Percentiles rank a stretch among this genome's conserved stretches.
These are phyloP conservation scores for Homarus gammarus DNA, from an alignment of 2,888 invertebrate species.

Conservation along the genomic window DNA sequence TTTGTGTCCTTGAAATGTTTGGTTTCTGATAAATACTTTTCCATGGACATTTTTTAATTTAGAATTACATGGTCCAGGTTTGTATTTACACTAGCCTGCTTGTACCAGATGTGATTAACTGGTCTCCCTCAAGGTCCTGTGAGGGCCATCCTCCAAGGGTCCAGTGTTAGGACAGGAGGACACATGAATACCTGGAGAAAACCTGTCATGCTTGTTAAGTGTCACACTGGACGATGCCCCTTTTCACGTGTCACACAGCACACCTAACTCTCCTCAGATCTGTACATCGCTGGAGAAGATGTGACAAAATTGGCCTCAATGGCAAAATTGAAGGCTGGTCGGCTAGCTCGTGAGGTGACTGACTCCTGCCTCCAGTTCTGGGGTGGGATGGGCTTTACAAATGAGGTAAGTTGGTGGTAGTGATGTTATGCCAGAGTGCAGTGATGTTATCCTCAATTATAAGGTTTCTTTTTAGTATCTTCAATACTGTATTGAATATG, in stretches of 20 bases:
- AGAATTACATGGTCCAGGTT: not conserved
- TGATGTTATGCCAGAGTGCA: not conserved
- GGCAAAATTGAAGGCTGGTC: slow-evolving; percentile 82
- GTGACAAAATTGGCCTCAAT: slow-evolving; percentile 82
- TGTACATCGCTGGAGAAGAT: slow-evolving; percentile 78
- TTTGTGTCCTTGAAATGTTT: not conserved
- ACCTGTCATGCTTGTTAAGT: too few species aligned
- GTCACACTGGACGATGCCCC: too few species aligned
- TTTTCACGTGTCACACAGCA: too few species aligned
- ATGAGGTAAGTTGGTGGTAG: slow-evolving; percentile 70
- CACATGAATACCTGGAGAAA: too few species aligned
- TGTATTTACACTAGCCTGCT: too few species aligned
- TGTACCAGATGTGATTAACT: too few species aligned
- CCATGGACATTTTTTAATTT: not conserved
- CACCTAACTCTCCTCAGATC: slow-evolving; percentile 74
- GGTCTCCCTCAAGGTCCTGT: too few species aligned
- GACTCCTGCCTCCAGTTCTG: slow-evolving; percentile 83
- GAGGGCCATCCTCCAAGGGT: too few species aligned
- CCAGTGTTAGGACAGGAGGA: too few species aligned
- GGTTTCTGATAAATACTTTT: not conserved
- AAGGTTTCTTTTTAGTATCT: not conserved
- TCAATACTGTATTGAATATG: too few species aligned
- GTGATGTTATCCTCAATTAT: not conserved
- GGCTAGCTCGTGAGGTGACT: slow-evolving; percentile 80
- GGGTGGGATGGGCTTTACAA: slow-evolving; percentile 83